Base-by-base conservation (phyloP, 2,888 invertebrate genomes). In the Parascotia fuliginaria region DNA sequence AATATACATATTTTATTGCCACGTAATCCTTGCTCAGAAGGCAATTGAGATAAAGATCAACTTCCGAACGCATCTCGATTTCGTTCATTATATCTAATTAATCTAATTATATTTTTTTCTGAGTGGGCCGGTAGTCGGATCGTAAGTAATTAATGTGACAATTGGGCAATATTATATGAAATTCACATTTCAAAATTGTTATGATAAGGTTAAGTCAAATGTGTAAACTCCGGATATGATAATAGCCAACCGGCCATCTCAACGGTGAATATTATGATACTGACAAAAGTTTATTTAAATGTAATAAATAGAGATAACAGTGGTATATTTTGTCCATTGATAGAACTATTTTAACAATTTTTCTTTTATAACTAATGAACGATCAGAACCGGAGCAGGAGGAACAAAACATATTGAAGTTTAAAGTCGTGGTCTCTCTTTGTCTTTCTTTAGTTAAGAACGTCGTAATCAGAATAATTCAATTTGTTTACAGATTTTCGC, bases 11-110 rank as follows among this genome's bases (percentile, higher is more conserved):
- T 77, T 75, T 78, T 74, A 79, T 76, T 49, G 65, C 67, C 65
- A 60, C 56, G 55, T 74, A 75, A 79, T 77, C 77, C 76, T 79
- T 77, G 73, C 63, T 66, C 66, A 65, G 73, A 75, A 81, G 74
- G 75, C 69, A 71, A 77, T 68, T 65, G 57, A 79, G 83, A 85
- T 86, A 81, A 81, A 33, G 27, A 83, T 85, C 81, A 37, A 42
- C 45, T 56, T 59, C 61, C 54, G 47, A 67, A 73, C 57, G 61
- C 75, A 73, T 79, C 76, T 77, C 73, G 64, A 51, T 64, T 56
- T 65, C 63, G 74, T 67, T 65, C 62, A 65, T 65, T 70, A 75
- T 64, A 48, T 68, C 57, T 70, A 70, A 75, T 77, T 71, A 70
- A 65, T 60, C 65, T 60, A 64, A 71, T 71, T 70, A 69, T 66